Evolutionary conservation across 2,797 vertebrate genomes (phyloP), one percentile per base, ranked within the genome.

Genomic region (Agapornis canus): DNA sequence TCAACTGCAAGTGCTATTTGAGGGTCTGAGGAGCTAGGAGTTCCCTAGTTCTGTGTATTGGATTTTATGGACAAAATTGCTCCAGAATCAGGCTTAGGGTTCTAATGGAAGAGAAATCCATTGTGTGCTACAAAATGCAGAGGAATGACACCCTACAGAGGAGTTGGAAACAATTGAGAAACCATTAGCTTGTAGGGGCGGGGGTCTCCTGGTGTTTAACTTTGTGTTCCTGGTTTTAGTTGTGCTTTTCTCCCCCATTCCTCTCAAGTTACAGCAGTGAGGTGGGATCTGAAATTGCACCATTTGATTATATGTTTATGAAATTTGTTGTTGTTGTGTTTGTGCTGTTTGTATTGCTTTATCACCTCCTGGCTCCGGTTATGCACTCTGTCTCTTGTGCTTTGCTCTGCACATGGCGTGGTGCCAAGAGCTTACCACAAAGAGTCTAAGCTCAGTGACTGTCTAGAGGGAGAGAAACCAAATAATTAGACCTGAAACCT

Each of bases 51-150:
- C 45, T 65, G 5, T 65, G 6, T 48, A 13, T 39, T 73, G n/a
- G 5, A 13, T 56, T 86, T 83, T 81, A 29, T 8, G 26, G 61
- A 37, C n/a, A 60, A 39, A 86, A 72, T 26, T 39, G 23, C 29
- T 72, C 12, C 13, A 37, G 63, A 76, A 60, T 10, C 0, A 0
- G n/a, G 26, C 20, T 4, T 17, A 57, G 22, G 13, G 7, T 15
- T 35, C 70, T 56, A 37, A 40, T 35, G 12, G 56, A 75, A 70
- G 47, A 43, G 22, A 64, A 68, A n/a, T n/a, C 29, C 5, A 26
- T 47, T 4, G 2, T 52, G 23, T 80, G 10, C 26, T 82, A 49
- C 26, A 52, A 59, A 18, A 76, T 26, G 29, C 9, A 42, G 45
- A 49, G 17, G 10, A 45, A 21, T 29, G 31, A 42, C 18, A 47